Conservation (phyloP, 2,797 vertebrate genomes). For the Anguilla megastoma region DNA sequence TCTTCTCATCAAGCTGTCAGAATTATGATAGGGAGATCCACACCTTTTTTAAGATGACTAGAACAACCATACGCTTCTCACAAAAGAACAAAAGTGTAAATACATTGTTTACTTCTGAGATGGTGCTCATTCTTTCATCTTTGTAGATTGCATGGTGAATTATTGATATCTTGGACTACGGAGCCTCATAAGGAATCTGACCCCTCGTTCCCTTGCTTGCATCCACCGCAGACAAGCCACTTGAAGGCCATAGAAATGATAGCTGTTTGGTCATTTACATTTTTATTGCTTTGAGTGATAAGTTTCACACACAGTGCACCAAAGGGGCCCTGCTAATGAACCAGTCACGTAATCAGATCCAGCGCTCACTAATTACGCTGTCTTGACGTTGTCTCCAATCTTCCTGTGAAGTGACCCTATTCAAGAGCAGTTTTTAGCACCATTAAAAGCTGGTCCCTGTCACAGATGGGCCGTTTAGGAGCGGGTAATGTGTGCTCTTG, state of each 20-base stretch:
- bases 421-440: constrained; percentile 28
- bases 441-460: constrained; percentile 23
- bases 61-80: neutral
- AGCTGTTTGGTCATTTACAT: constrained; percentile 39
- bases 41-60: constrained; percentile 10
- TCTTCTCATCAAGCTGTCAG: constrained; percentile 25
- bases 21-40: constrained; percentile 23
- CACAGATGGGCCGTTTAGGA: constrained; percentile 13
- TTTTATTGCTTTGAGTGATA: constrained; percentile 38
- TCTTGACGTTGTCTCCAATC: constrained; percentile 18
- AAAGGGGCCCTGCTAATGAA: constrained; percentile 28
- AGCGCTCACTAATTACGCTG: constrained; percentile 23
- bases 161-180: neutral
- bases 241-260: constrained; percentile 32
- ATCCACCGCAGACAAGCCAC: constrained; percentile 13
- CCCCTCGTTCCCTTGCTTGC: neutral
- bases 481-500: constrained; percentile 8
- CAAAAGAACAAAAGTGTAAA: neutral
- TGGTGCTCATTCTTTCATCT: neutral
- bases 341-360: constrained; percentile 33
- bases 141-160: neutral
- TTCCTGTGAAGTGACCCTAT: constrained; percentile 29
- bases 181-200: constrained; percentile 8
- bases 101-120: constrained; percentile 5
- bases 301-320: constrained; percentile 18